Conservation (phyloP, 2,888 invertebrate species). For the Tetrapedia diversipes region DNA sequence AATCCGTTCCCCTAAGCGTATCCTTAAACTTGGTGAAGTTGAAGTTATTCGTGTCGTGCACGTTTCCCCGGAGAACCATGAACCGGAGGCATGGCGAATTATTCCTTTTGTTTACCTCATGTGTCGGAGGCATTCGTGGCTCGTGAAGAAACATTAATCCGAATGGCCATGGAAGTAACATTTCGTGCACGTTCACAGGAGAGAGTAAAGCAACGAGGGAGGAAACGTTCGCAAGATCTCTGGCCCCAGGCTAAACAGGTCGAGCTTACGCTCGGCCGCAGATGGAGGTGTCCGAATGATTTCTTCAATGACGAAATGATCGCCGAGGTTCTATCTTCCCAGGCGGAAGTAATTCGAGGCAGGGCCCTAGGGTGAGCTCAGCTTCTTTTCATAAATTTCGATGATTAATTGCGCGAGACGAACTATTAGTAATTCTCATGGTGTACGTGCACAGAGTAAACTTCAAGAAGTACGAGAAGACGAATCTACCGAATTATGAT, state of each 20-base stretch:
- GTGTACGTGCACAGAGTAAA: slow-evolving; percentile 88
- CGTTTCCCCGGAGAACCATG: not conserved
- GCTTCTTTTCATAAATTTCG: not conserved
- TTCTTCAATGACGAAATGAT: slow-evolving; percentile 95
- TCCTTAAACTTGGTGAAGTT: slow-evolving; percentile 12
- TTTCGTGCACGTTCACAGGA: slow-evolving; percentile 69
- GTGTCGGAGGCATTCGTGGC: slow-evolving; percentile 20
- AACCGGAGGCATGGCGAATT: slow-evolving; percentile 25
- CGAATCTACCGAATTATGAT: slow-evolving; percentile 87
- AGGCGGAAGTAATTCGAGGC: slow-evolving; percentile 93
- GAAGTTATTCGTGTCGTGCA: slow-evolving; percentile 24
- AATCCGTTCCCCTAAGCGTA: not conserved
- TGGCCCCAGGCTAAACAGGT: slow-evolving; percentile 88
- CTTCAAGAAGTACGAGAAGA: slow-evolving; percentile 94
- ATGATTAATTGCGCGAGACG: slow-evolving; percentile 1
- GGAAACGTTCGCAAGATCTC: slow-evolving; percentile 78
- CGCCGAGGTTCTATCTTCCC: slow-evolving; percentile 92
- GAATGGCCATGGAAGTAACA: slow-evolving; percentile 7
- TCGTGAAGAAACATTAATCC: not conserved
- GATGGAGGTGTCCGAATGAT: slow-evolving; percentile 92
- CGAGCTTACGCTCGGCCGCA: slow-evolving; percentile 90
- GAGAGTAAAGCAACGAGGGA: slow-evolving; percentile 70
- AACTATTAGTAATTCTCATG: slow-evolving; percentile 1
- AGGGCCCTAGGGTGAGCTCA: slow-evolving; percentile 91
- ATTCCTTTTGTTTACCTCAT: slow-evolving; percentile 36